Base-by-base conservation (phyloP, 2,888 invertebrate species). In the Bhutanitis thaidina region DNA sequence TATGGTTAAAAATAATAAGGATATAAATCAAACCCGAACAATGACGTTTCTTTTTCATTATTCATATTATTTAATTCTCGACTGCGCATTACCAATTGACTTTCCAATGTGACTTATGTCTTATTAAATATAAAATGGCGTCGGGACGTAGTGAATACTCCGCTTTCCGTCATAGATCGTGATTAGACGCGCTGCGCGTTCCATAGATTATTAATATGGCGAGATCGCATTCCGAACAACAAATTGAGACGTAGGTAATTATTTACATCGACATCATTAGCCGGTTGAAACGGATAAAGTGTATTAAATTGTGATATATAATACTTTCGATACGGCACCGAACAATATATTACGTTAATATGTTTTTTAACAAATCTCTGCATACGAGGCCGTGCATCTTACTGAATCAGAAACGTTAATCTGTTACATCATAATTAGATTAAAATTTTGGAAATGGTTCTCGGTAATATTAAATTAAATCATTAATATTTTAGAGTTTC, bases 231-330 rank as follows among this genome's bases (percentile, higher is more conserved):
- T 62, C 68, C 66, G 53, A 46, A 40, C 57, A 63, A 70, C 71
- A 71, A 76, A 79, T 77, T 76, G 74, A 77, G 75, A 75, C 61
- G 67, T 75, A 69, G 57, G 66, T 71, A 65, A 76, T 77, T 76
- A 77, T 76, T 74, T 72, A 75, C 65, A 64, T 57, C 62, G 65
- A 55, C 66, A 63, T 65, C 73, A 71, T 69, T 71, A 69, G 64
- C 54, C 60, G 60, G 67, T 62, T 63, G 59, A 62, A 65, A 57
- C 43, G 45, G 43, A 49, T 49, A 49, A 43, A 49, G 37, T 37
- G 37, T 37, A 49, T 49, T 43, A 49, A 49, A 49, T 43, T 49
- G 37, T 49, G 37, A 49, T 45, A 25, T 43, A 37, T 44, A 50
- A 44, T 27, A 7, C 16, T 25, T 41, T 49, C 37, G 43, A 30